Evolutionary conservation across 2,113 vertebrate genomes (phyloP), one percentile per base, ranked within the genome.

Genomic region (Zapornia atra): DNA sequence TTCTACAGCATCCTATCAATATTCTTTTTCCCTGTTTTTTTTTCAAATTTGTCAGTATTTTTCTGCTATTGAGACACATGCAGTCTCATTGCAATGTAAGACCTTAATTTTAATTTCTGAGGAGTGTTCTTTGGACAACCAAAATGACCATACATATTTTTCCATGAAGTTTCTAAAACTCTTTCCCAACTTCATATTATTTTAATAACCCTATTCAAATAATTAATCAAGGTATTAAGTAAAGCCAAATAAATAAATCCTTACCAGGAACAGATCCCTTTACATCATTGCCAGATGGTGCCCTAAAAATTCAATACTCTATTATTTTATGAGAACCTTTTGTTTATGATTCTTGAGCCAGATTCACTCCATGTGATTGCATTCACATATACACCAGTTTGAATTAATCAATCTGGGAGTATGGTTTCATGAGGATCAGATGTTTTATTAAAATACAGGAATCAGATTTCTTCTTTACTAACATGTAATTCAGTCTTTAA

Each of bases 291-390:
- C 46, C 90, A 96, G 82, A 94, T 88, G 90, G 79, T 88, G 64
- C 36, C 82, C 82, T 86, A 90, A 94, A 94, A 90, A 88, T 81
- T 81, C 71, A 95, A 53, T 83, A 88, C 34, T 81, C 79, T 66
- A 46, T 75, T 70, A 88, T 93, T 93, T 78, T 36, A 93, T 44
- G n/a, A 90, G 80, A 84, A 63, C 34, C 51, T 92, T 94, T 94
- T 94, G 72, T 90, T 96, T 95, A 81, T 64, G 53, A 66, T 90
- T 96, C 66, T 79, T 57, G 24, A 86, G 79, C 76, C 80, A 90
- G 86, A 51, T 86, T 90, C 26, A 78, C 24, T 71, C 25, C 38
- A 81, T 34, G 51, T 68, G 48, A 69, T 25, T 90, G 53, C 2
- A 2, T 51, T 82, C 71, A 88, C 36, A 83, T 84, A 29, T 18